Evolutionary conservation across 2,797 vertebrate genomes (phyloP).

Genomic region (Graptemys geographica): DNA sequence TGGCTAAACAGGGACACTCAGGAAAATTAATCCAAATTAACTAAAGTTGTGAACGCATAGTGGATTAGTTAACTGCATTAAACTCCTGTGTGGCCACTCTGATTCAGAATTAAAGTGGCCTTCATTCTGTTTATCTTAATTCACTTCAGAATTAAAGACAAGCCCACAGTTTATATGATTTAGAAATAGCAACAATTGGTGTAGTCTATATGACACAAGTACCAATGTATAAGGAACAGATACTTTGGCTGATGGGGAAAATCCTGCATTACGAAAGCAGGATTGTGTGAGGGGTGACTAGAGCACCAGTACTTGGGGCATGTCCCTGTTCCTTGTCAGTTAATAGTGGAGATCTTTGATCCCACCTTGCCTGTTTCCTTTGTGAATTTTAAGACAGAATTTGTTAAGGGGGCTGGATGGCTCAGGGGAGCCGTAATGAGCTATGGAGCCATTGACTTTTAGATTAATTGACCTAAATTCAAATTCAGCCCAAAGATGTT

Average conservation of each 20-base stretch:
- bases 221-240: not conserved
- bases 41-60: not conserved
- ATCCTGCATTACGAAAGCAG: not conserved
- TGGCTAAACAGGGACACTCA: not conserved
- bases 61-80: not conserved
- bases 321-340: not conserved
- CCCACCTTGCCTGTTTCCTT: not conserved
- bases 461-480: not conserved
- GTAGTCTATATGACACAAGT: not conserved
- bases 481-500: not conserved
- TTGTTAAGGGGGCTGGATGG: not conserved
- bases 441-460: not conserved
- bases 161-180: not conserved
- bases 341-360: not conserved
- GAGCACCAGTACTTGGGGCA: not conserved
- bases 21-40: not conserved
- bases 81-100: not conserved
- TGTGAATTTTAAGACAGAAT: not conserved
- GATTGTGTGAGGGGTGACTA: not conserved
- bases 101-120: not conserved
- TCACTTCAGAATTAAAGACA: not conserved
- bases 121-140: not conserved
- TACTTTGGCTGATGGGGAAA: not conserved
- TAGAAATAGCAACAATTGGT: not conserved
- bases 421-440: not conserved